Percentiles rank a stretch among this genome's conserved stretches.
phyloP scores from a whole-genome alignment of 30 jellyfish, hydroid and myxozoan species.

The Nemopilema nomurai region DNA sequence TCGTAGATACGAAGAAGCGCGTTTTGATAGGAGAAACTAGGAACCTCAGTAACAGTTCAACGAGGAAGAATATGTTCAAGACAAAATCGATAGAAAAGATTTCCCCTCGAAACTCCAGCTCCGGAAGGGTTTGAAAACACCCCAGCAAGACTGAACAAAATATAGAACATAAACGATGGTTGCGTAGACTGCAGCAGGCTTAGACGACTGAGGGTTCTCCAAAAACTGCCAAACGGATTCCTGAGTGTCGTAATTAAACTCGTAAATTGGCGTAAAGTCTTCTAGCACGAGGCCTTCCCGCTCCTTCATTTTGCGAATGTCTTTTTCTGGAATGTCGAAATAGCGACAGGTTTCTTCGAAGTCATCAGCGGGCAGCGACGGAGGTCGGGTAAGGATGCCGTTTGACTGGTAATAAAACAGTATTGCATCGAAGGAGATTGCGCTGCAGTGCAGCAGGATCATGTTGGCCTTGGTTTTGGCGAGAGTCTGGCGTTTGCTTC shows the following conservation, averaged over 20 bases:
- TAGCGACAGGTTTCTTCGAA: slow-evolving; percentile 66
- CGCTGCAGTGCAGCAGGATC: slow-evolving; percentile 48
- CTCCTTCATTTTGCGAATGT: slow-evolving; percentile 51
- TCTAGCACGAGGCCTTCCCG: slow-evolving; percentile 55
- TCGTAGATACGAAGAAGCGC: slow-evolving; percentile 19
- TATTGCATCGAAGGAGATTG: slow-evolving; percentile 76
- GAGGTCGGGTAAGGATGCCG: slow-evolving; percentile 76
- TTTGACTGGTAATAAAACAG: slow-evolving; percentile 80
- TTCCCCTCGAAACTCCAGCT: not conserved
- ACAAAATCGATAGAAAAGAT: slow-evolving; percentile 47
- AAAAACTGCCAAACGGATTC: slow-evolving; percentile 51
- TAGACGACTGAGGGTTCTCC: slow-evolving; percentile 72
- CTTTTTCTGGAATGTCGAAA: slow-evolving; percentile 50
- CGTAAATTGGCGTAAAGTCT: not conserved
- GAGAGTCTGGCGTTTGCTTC: slow-evolving; percentile 24
- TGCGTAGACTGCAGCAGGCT: slow-evolving; percentile 48
- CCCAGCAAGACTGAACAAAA: slow-evolving; percentile 52
- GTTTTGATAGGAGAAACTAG: slow-evolving; percentile 49
- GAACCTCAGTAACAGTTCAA: slow-evolving; percentile 45
- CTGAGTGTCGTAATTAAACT: slow-evolving; percentile 1
- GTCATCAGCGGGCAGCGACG: slow-evolving; percentile 34
- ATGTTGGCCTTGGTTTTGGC: slow-evolving; percentile 4
- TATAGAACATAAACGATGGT: slow-evolving; percentile 14
- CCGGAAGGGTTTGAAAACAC: slow-evolving; percentile 66
- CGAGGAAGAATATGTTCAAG: slow-evolving; percentile 50